These are phyloP conservation scores for Cyprinodon diabolis DNA, from an alignment of 2,797 vertebrate genomes.

Conservation along the genomic window DNA sequence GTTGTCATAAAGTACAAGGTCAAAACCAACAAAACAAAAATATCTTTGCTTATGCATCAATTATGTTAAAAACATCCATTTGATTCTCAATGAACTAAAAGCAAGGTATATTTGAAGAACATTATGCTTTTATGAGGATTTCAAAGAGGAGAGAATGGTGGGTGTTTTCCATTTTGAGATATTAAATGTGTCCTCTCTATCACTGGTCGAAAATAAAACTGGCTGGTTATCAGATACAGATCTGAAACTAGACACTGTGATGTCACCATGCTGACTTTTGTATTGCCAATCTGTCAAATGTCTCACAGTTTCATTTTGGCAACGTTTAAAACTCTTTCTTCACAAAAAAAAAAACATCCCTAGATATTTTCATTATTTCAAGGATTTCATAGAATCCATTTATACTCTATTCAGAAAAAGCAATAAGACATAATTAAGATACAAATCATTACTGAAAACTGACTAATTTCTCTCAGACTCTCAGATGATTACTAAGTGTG, in stretches of 20 bases:
- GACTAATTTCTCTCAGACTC: conserved; percentile 16
- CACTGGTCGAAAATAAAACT: background rate
- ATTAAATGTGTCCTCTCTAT: background rate
- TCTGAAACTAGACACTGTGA: background rate
- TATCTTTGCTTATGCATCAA: too few species aligned
- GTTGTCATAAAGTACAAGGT: background rate
- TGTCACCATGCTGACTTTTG: background rate
- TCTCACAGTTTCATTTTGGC: too few species aligned
- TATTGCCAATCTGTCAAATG: background rate
- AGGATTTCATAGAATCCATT: background rate
- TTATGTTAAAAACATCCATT: background rate
- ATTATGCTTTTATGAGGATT: background rate
- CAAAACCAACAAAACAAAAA: background rate
- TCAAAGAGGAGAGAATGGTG: background rate
- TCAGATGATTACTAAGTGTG: conserved; percentile 2
- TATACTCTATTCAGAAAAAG: background rate
- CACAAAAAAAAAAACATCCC: background rate
- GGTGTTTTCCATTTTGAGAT: background rate
- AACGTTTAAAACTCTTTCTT: background rate
- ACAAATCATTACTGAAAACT: conserved; percentile 1
- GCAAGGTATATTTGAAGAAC: background rate
- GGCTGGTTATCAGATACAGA: background rate
- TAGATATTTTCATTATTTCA: background rate
- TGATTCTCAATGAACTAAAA: background rate
- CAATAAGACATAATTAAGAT: background rate